phyloP scores from a whole-genome alignment of 2,113 vertebrate genomes.

The Thryonomys swinderianus region DNA sequence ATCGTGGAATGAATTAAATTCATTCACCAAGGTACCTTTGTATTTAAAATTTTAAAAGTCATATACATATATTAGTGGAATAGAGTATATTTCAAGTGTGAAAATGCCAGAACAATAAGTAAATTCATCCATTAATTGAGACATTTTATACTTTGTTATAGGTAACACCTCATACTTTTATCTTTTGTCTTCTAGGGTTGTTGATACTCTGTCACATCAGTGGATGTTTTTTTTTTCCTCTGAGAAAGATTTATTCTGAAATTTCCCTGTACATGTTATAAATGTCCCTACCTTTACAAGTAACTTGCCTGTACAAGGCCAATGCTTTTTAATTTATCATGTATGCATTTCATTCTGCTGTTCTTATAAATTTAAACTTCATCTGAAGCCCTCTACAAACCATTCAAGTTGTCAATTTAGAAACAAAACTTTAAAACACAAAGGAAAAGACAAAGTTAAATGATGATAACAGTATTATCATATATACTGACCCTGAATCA shows the following conservation, averaged over 20 bases:
- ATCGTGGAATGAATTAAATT: not conserved
- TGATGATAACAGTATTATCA: not conserved
- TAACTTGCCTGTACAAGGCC: not conserved
- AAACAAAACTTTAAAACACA: not conserved
- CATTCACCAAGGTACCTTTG: not conserved
- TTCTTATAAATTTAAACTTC: not conserved
- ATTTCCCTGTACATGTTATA: not conserved
- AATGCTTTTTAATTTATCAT: not conserved
- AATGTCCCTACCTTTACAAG: not conserved
- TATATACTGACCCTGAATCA: not conserved
- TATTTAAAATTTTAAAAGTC: not conserved
- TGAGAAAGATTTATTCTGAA: not conserved
- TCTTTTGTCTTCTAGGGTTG: not conserved
- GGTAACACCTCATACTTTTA: not conserved
- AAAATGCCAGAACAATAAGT: not conserved
- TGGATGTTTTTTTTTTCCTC: not conserved
- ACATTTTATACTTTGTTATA: not conserved
- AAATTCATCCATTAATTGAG: not conserved
- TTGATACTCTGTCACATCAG: not conserved
- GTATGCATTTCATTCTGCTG: not conserved
- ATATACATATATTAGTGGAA: not conserved
- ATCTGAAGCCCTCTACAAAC: not conserved
- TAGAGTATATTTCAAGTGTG: not conserved
- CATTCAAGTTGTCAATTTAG: not conserved
- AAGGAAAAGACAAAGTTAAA: not conserved